Conservation (phyloP, 2,888 invertebrate genomes). For the Dastarcus helophoroides region DNA sequence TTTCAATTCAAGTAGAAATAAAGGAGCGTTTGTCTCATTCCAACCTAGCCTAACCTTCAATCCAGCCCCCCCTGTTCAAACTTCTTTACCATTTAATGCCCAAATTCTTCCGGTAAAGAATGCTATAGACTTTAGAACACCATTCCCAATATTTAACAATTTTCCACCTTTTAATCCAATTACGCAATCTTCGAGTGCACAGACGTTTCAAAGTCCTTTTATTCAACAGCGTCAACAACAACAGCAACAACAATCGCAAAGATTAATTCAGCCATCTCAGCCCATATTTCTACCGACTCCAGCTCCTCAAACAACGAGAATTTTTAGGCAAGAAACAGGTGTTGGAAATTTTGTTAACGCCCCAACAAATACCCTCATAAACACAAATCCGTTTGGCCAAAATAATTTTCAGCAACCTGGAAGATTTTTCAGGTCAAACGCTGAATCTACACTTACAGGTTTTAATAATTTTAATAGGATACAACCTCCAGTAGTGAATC, state of each 20-base stretch:
- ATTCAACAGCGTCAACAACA: too few species aligned
- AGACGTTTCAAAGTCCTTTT: too few species aligned
- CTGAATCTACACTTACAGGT: constrained; percentile 4
- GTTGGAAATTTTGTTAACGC: constrained; percentile 27
- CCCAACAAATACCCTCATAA: constrained; percentile 2
- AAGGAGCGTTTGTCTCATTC: constrained; percentile 33
- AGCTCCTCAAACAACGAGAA: constrained; percentile 20
- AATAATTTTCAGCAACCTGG: constrained; percentile 11
- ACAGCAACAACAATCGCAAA: too few species aligned
- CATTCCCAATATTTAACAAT: too few species aligned
- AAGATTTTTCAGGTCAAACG: constrained; percentile 20
- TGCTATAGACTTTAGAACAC: constrained; percentile 25
- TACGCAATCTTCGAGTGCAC: too few species aligned
- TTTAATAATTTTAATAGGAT: constrained; percentile 14
- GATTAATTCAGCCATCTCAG: constrained; percentile 1
- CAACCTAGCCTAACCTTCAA: constrained; percentile 41
- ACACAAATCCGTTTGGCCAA: constrained; percentile 3
- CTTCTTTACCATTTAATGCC: constrained; percentile 31
- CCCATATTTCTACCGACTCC: constrained; percentile 2
- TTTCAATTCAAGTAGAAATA: constrained; percentile 7
- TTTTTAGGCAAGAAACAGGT: constrained; percentile 32
- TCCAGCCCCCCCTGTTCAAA: constrained; percentile 20
- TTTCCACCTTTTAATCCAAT: too few species aligned
- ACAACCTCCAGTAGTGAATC: constrained; percentile 23
- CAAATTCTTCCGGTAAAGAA: constrained; percentile 33